Conservation (phyloP, 2,888 invertebrate species). For the Chymomyza fuscimana region DNA sequence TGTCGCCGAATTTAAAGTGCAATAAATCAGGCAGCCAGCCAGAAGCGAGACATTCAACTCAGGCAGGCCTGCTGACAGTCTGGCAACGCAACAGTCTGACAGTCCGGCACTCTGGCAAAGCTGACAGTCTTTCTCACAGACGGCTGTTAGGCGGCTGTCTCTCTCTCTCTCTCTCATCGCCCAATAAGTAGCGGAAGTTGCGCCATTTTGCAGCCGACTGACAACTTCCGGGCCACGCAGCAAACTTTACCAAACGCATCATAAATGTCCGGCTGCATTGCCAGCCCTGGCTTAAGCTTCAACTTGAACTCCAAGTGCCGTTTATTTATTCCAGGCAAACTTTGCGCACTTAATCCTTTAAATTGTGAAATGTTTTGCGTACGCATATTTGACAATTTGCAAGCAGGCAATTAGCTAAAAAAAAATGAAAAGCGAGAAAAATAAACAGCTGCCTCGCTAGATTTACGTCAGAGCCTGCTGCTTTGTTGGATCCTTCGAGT, state of each 20-base stretch:
- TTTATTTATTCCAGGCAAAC: not conserved
- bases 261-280: not conserved
- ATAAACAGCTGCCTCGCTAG: slow-evolving; percentile 12
- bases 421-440: not conserved
- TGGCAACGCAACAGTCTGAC: slow-evolving; percentile 16
- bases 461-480: not conserved
- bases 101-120: not conserved
- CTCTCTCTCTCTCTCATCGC: slow-evolving; percentile 20
- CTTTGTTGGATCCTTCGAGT: slow-evolving; percentile 2
- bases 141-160: not conserved
- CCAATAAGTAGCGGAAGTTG: slow-evolving; percentile 52
- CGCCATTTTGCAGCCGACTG: slow-evolving; percentile 63
- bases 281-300: not conserved
- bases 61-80: slow-evolving; percentile 11
- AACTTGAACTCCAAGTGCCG: not conserved
- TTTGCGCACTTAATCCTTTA: slow-evolving; percentile 22
- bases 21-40: slow-evolving; percentile 40
- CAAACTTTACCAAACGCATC: not conserved
- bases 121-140: not conserved
- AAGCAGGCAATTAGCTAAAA: slow-evolving; percentile 27
- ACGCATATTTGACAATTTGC: slow-evolving; percentile 4
- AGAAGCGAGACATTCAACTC: slow-evolving; percentile 16
- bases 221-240: slow-evolving; percentile 46
- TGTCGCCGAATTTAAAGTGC: slow-evolving; percentile 69
- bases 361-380: slow-evolving; percentile 5